A percentile compares a stretch with the other conserved stretches of the same genome.
phyloP scores from a whole-genome alignment of 2,113 vertebrate genomes.

The Etheostoma cragini region DNA sequence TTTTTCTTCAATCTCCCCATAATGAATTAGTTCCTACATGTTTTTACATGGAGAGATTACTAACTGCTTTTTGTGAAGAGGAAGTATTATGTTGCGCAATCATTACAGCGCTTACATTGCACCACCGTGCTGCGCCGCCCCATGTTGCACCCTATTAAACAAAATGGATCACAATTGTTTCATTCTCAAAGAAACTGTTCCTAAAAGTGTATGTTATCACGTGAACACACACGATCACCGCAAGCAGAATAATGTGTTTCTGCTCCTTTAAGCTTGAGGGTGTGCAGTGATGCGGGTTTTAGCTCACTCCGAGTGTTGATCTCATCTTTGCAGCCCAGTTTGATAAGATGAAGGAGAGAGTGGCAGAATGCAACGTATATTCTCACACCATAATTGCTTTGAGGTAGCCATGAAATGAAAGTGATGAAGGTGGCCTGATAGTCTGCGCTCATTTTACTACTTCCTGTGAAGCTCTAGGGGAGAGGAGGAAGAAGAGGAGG shows the following conservation, averaged over 20 bases:
- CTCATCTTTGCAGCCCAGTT: conserved; percentile 16
- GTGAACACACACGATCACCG: not conserved
- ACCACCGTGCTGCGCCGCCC: not conserved
- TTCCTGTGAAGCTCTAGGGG: conserved; percentile 28
- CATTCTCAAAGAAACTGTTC: not conserved
- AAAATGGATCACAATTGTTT: not conserved
- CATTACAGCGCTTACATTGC: not conserved
- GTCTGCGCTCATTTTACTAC: conserved; percentile 39
- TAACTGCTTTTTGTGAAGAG: not conserved
- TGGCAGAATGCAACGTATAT: conserved; percentile 27
- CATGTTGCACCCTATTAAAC: not conserved
- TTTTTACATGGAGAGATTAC: not conserved
- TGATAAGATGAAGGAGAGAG: conserved; percentile 49
- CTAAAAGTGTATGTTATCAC: not conserved
- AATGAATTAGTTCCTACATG: not conserved
- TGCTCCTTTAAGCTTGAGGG: not conserved
- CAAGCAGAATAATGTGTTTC: conserved; percentile 3
- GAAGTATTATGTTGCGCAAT: not conserved
- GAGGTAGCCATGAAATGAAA: conserved; percentile 56
- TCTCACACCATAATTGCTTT: conserved; percentile 50
- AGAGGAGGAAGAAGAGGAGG: not conserved
- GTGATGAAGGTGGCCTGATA: conserved; percentile 29
- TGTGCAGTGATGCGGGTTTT: conserved; percentile 1
- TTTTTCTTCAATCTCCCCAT: not conserved
- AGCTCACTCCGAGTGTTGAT: conserved; percentile 22